These are phyloP conservation scores for Drymodes brunneopygia DNA, from an alignment of 2,113 vertebrate species.

Conservation along the genomic window DNA sequence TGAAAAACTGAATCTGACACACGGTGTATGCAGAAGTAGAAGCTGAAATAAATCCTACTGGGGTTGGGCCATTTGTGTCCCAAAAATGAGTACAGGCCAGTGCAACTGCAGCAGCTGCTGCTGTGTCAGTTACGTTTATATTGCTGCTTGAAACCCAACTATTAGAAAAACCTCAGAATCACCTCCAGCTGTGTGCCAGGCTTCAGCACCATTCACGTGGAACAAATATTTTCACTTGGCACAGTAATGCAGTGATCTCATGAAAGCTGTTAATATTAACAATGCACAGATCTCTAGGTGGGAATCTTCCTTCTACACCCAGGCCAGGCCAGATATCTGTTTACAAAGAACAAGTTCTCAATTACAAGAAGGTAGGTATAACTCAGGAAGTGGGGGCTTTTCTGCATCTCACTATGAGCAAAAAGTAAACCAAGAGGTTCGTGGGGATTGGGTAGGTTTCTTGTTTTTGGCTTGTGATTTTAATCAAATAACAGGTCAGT, in stretches of 20 bases:
- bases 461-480: background rate
- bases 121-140: background rate
- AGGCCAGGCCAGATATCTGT: background rate
- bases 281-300: background rate
- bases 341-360: background rate
- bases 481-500: background rate
- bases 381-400: background rate
- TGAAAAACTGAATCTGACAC: background rate
- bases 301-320: background rate
- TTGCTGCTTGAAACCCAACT: background rate
- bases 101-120: background rate
- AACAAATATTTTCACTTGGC: background rate
- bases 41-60: background rate
- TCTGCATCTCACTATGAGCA: background rate
- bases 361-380: background rate
- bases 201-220: background rate
- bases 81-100: background rate
- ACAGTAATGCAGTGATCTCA: background rate
- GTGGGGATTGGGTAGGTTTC: background rate
- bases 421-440: background rate
- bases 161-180: background rate
- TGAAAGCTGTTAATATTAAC: conserved; percentile 16
- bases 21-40: background rate
- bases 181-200: background rate
- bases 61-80: background rate